Percentiles rank a stretch among this genome's conserved stretches.
Conservation (phyloP, 2,888 invertebrate genomes). For the Pogonocherus hispidulus region DNA sequence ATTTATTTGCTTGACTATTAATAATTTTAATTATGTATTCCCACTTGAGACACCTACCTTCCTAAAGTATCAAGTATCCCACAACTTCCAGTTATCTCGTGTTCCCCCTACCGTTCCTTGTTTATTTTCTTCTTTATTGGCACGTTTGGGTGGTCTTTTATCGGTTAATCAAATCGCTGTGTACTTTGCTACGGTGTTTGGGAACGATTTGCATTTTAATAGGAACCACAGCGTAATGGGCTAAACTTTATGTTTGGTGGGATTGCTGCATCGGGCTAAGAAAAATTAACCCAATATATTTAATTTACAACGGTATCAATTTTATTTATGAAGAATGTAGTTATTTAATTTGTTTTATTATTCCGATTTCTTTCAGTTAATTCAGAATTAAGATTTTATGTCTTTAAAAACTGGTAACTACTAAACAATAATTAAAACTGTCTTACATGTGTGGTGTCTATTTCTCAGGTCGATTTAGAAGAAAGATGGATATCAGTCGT, state of each 20-base stretch:
- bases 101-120: slow-evolving; percentile 6
- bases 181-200: not conserved
- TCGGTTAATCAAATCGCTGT: not conserved
- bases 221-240: not conserved
- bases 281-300: not conserved
- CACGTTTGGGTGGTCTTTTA: slow-evolving; percentile 2
- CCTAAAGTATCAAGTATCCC: not conserved
- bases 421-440: too few species aligned
- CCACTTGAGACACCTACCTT: not conserved
- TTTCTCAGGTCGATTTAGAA: too few species aligned
- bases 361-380: too few species aligned
- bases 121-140: not conserved
- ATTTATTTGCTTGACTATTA: not conserved
- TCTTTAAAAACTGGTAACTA: too few species aligned
- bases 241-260: not conserved
- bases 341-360: too few species aligned
- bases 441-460: too few species aligned
- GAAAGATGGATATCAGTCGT: too few species aligned
- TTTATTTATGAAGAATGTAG: too few species aligned
- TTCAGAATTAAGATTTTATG: too few species aligned
- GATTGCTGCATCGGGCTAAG: not conserved
- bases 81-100: not conserved
- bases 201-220: slow-evolving; percentile 2
- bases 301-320: too few species aligned
- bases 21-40: not conserved